Base-by-base conservation (phyloP, 2,888 invertebrate genomes). In the Cheilosia pagana region DNA sequence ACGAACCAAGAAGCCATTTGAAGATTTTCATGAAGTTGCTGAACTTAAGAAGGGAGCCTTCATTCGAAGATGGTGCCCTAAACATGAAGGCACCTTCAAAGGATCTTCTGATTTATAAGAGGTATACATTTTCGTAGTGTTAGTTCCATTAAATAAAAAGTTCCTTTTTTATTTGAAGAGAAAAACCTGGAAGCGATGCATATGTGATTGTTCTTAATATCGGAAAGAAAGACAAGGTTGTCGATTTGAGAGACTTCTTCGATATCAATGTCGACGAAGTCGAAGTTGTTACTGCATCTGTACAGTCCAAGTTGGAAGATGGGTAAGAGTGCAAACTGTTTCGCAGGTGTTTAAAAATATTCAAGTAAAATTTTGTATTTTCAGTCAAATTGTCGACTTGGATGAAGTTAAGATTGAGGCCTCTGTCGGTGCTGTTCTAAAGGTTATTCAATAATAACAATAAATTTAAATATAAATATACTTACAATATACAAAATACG, bases 11-110 rank as follows among this genome's bases (percentile, higher is more conserved):
- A n/a, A 95, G 95, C 19, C 95, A 95, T 88, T 93, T 94, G 74
- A 94, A 94, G 70, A 92, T 95, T 2, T 96, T 95, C 89, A 93
- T 94, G 87, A 90, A 92, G 1, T 89, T 96, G 39, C 90, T 93
- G 0, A 87, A 90, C 14, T 89, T 96, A 1, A 93, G 95, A n/a
- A 92, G 93, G 77, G 92, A 93, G 39, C 89, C 92, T 0, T 90
- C 91, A 0, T 88, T 92, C 86, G 0, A 81, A 50, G 88, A 88
- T 35, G 87, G 87, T 7, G n/a, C 45, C 5, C 87, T 88, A 45
- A 77, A 87, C 1, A 87, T 87, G 7, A 67, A 68, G 12, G 85
- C 88, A 0, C 43, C 76, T 5, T 63, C 85, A 3, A 78, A 74
- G 7, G 62, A 87, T 52, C 59, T 88, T 1, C 70, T 89, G 28